These are phyloP conservation scores for Cyrtorhinus lividipennis DNA, from an alignment of 1,140 invertebrate genomes.

Conservation along the genomic window DNA sequence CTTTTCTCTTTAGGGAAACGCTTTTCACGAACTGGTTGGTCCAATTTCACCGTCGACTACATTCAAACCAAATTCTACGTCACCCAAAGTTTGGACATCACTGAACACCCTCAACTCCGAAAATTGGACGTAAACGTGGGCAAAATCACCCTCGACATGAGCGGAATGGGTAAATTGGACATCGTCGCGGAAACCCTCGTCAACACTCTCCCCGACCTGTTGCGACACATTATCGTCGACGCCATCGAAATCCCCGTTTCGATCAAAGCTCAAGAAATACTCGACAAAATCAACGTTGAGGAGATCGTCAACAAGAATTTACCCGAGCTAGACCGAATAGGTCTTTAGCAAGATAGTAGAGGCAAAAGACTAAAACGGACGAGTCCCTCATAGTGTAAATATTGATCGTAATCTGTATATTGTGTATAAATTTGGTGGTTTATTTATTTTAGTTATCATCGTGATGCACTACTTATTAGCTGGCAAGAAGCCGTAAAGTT, in stretches of 20 bases:
- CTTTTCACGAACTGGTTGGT: slow-evolving; percentile 39
- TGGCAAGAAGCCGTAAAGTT: too few relatives aligned
- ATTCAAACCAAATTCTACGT: slow-evolving; percentile 37
- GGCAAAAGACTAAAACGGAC: too few relatives aligned
- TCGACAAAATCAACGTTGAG: slow-evolving; percentile 58
- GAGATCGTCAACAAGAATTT: slow-evolving; percentile 49
- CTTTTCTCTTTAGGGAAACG: slow-evolving; percentile 30
- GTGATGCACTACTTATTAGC: too few relatives aligned
- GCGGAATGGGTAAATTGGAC: slow-evolving; percentile 55
- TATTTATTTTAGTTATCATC: too few relatives aligned
- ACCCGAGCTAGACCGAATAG: slow-evolving; percentile 26
- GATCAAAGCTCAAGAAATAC: slow-evolving; percentile 46
- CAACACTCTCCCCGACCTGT: slow-evolving; percentile 62
- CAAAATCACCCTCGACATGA: slow-evolving; percentile 32
- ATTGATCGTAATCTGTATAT: too few relatives aligned
- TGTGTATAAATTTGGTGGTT: too few relatives aligned
- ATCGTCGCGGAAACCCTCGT: slow-evolving; percentile 59
- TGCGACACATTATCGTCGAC: slow-evolving; percentile 71
- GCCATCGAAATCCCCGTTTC: slow-evolving; percentile 58
- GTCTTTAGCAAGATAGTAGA: too few relatives aligned
- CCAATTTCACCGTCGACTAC: slow-evolving; percentile 57
- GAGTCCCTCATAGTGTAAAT: too few relatives aligned
- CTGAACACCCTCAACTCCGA: slow-evolving; percentile 10
- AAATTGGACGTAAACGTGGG: slow-evolving; percentile 17
- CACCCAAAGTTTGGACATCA: slow-evolving; percentile 36